A percentile compares a stretch with the other conserved stretches of the same genome.
phyloP scores from a whole-genome alignment of 2,113 vertebrate species.

The Ceratotherium simum region DNA sequence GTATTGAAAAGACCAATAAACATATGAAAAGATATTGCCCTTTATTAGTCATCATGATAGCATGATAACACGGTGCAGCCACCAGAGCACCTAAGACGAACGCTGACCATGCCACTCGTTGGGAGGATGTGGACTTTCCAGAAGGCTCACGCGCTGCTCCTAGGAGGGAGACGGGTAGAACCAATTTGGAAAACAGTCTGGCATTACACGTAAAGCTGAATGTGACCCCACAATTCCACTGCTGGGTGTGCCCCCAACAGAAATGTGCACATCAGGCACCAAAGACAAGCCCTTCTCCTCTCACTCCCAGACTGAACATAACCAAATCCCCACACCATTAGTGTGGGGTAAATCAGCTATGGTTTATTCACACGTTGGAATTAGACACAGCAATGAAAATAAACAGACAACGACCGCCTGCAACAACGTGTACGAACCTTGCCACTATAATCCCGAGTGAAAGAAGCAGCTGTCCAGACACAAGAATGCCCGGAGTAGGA shows the following conservation, averaged over 20 bases:
- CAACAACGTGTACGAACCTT: too few relatives aligned
- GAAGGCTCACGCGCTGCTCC: accelerated
- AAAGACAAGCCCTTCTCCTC: background rate
- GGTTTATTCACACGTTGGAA: background rate
- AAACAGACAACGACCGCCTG: too few relatives aligned
- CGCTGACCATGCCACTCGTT: background rate
- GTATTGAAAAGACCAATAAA: background rate
- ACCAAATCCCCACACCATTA: background rate
- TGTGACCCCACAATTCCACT: too few relatives aligned
- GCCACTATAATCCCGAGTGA: background rate
- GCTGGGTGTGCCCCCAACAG: accelerated
- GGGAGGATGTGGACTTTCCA: background rate
- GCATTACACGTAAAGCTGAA: background rate
- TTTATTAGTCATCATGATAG: background rate
- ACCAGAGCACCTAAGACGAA: background rate
- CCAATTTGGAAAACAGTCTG: background rate
- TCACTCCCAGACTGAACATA: background rate
- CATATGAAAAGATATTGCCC: background rate
- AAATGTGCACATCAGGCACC: background rate
- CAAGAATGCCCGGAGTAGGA: too few relatives aligned
- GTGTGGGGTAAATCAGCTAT: background rate
- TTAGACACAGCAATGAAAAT: background rate
- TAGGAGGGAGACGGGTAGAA: accelerated
- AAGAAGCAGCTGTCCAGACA: background rate
- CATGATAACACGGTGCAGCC: background rate